Base-by-base conservation (phyloP, 2,797 vertebrate species). In the Apogon hyalosoma region DNA sequence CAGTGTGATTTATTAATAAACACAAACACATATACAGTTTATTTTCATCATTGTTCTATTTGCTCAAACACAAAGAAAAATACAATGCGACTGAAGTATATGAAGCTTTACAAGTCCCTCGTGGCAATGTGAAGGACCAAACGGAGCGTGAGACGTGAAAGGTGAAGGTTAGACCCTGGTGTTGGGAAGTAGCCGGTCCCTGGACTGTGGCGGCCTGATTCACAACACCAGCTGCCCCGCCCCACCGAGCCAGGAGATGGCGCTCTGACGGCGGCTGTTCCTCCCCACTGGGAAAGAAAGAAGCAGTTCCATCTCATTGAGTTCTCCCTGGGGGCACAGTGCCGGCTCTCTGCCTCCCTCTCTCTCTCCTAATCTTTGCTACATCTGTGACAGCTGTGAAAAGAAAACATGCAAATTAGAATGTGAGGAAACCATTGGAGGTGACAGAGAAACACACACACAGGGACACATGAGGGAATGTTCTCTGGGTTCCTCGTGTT, bases 211-310 rank as follows among this genome's bases (percentile, higher is more conserved):
- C 96, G 97, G 96, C 96, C 97, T 98, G 96, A 97, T 98, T 98
- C 97, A 98, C 97, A 97, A 97, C 97, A 97, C 97, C 97, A 97
- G 96, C 97, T 98, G 96, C 91, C 94, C 93, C 95, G 81, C 96
- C 46, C 71, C 90, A 96, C 96, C 95, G 4, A 75, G 72, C 80
- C 89, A 85, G 78, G 75, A 90, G 89, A 84, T 79, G 88, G 81
- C 80, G 57, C 78, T 87, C 69, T 78, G 60, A 63, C n/a, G 73
- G 66, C 50, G 63, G 21, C 68, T 43, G 65, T 28, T 24, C 19
- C 48, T 48, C 36, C 40, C 69, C 74, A 49, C 0, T 36, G 52
- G 69, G 66, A 68, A 41, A 67, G 58, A 59, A 73, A 73, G 68
- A 72, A 80, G 71, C 54, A 60, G 88, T 83, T 90, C 80, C 86